Evolutionary conservation across 1,140 invertebrate genomes (phyloP).

Genomic region (Neuroterus valhalla): DNA sequence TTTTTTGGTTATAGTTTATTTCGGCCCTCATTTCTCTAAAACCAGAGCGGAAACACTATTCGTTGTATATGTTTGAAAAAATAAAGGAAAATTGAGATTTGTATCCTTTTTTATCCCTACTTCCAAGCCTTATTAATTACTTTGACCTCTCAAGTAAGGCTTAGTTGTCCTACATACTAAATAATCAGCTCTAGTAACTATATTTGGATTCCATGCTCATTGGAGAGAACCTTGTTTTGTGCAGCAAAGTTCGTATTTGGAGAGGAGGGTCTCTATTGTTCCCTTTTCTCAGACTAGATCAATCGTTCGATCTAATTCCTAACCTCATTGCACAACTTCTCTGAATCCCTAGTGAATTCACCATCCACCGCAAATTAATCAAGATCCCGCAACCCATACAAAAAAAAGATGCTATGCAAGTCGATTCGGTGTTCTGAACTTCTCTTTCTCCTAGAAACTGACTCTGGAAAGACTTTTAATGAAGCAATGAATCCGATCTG

Average conservation of each 20-base stretch:
- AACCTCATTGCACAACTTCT: slow-evolving; percentile 28
- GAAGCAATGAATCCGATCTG: slow-evolving; percentile 1
- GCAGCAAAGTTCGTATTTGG: background rate
- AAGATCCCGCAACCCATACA: background rate
- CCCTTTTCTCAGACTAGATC: slow-evolving; percentile 13
- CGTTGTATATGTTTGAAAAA: too few species aligned
- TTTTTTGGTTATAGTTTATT: too few species aligned
- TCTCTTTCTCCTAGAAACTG: slow-evolving; percentile 2
- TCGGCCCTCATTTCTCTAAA: too few species aligned
- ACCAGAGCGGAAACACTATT: too few species aligned
- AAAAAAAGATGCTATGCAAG: slow-evolving; percentile 25
- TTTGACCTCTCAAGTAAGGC: too few species aligned
- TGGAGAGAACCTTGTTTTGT: too few species aligned
- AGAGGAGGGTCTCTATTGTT: background rate
- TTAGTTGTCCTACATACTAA: too few species aligned
- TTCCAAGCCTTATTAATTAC: too few species aligned
- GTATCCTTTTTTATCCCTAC: too few species aligned
- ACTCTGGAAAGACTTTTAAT: background rate
- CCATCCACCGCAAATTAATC: slow-evolving; percentile 28
- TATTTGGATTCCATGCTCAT: too few species aligned
- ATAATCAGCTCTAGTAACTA: too few species aligned
- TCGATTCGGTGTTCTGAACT: slow-evolving; percentile 23
- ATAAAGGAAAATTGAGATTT: too few species aligned
- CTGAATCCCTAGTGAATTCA: slow-evolving; percentile 18
- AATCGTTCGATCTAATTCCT: slow-evolving; percentile 21